Conservation (phyloP, 2,888 invertebrate species). For the Cephus pygmeus region DNA sequence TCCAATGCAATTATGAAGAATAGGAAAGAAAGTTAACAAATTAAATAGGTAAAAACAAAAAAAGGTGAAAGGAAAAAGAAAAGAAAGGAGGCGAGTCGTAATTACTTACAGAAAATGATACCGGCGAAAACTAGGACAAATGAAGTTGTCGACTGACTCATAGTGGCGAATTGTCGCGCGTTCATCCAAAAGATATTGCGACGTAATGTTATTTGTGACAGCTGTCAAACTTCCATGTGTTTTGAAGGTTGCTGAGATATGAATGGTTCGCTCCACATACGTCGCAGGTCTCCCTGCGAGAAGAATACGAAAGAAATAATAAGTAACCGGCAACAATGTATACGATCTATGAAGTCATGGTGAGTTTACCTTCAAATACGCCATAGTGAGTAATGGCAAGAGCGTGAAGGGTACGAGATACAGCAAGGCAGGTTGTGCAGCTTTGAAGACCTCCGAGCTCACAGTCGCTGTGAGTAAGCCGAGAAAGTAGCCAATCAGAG, state of each 20-base stretch:
- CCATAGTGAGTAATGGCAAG: slow-evolving; percentile 96
- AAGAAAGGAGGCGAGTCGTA: slow-evolving; percentile 32
- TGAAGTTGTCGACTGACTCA: slow-evolving; percentile 17
- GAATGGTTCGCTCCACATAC: slow-evolving; percentile 99
- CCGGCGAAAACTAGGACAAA: slow-evolving; percentile 49
- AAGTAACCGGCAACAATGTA: not conserved
- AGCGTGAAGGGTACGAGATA: slow-evolving; percentile 98
- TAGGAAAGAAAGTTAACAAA: not conserved
- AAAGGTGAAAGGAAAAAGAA: slow-evolving; percentile 19
- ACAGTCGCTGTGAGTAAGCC: slow-evolving; percentile 97
- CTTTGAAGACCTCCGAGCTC: slow-evolving; percentile 97
- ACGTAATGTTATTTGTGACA: slow-evolving; percentile 29
- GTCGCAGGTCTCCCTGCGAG: slow-evolving; percentile 89
- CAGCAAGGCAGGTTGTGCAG: slow-evolving; percentile 96
- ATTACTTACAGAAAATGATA: slow-evolving; percentile 61
- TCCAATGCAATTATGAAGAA: slow-evolving; percentile 16
- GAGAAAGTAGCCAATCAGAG: slow-evolving; percentile 96
- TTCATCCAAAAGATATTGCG: slow-evolving; percentile 28
- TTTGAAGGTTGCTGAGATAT: slow-evolving; percentile 85
- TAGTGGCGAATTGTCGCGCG: slow-evolving; percentile 22
- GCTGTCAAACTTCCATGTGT: slow-evolving; percentile 82
- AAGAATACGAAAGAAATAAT: slow-evolving; percentile 17
- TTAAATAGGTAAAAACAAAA: slow-evolving; percentile 16
- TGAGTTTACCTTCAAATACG: slow-evolving; percentile 87
- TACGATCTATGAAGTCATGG: not conserved